Evolutionary conservation across 2,797 vertebrate species (phyloP).

Genomic region (Oryzias sinensis): DNA sequence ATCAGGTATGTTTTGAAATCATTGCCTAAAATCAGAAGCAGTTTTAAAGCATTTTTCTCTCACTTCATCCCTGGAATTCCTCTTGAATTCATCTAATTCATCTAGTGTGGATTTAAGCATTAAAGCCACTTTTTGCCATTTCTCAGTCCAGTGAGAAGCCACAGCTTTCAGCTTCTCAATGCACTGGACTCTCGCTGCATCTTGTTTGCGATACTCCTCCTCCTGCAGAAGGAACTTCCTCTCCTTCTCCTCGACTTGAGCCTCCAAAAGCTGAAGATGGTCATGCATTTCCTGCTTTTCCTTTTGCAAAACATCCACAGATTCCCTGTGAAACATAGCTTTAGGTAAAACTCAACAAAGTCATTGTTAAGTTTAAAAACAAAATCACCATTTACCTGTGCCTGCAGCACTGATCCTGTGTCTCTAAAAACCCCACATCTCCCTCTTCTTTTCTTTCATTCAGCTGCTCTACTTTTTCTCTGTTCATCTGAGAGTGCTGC

Average conservation of each 20-base stretch:
- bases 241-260: conserved; percentile 50
- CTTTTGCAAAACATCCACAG: conserved; percentile 41
- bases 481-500: conserved; percentile 58
- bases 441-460: conserved; percentile 31
- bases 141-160: conserved; percentile 71
- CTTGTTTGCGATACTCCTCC: conserved; percentile 49
- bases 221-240: conserved; percentile 39
- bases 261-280: conserved; percentile 52
- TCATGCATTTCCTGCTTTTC: conserved; percentile 64
- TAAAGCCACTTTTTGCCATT: conserved; percentile 71
- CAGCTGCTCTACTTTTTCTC: conserved; percentile 65
- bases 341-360: background rate
- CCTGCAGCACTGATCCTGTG: conserved; percentile 48
- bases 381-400: conserved; percentile 55
- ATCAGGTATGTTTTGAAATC: no score
- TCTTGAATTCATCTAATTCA: conserved; percentile 60
- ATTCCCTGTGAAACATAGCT: conserved; percentile 41
- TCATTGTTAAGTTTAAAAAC: background rate
- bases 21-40: no score
- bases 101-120: conserved; percentile 64
- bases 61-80: conserved; percentile 51
- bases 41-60: background rate
- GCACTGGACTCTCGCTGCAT: conserved; percentile 37
- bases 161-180: conserved; percentile 64
- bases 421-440: conserved; percentile 45